phyloP scores from a whole-genome alignment of 2,113 vertebrate species.

The Pavo muticus region DNA sequence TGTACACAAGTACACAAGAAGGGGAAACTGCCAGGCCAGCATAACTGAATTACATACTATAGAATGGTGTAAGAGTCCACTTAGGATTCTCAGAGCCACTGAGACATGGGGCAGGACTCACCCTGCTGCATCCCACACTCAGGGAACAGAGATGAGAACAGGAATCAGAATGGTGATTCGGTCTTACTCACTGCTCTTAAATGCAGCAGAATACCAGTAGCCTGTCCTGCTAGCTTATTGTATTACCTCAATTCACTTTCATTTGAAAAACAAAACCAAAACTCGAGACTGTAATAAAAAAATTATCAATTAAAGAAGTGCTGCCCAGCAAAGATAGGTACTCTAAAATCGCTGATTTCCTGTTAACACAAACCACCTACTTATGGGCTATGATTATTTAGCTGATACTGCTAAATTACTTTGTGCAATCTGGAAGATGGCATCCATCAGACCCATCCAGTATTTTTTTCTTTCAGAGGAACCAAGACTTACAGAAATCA shows the following conservation, averaged over 20 bases:
- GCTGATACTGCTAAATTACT: background rate
- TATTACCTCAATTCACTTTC: background rate
- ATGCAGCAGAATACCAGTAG: background rate
- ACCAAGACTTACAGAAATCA: constrained; percentile 9
- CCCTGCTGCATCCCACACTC: background rate
- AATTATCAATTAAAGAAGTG: background rate
- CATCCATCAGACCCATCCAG: background rate
- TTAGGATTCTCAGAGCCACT: background rate
- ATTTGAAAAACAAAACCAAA: background rate
- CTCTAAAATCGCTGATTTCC: background rate
- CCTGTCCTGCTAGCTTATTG: background rate
- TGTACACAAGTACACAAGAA: background rate
- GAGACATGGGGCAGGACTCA: background rate
- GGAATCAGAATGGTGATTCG: background rate
- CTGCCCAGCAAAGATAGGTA: background rate
- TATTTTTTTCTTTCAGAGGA: constrained; percentile 19
- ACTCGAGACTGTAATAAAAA: background rate
- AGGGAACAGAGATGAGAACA: background rate
- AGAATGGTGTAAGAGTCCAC: background rate
- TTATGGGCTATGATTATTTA: background rate
- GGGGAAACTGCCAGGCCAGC: background rate
- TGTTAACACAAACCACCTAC: background rate
- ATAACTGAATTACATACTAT: background rate
- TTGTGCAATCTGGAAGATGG: background rate
- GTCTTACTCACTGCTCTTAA: background rate